These are phyloP conservation scores for Scelioninae gen. 2 DNA, from an alignment of 2,888 invertebrate genomes.

Conservation along the genomic window DNA sequence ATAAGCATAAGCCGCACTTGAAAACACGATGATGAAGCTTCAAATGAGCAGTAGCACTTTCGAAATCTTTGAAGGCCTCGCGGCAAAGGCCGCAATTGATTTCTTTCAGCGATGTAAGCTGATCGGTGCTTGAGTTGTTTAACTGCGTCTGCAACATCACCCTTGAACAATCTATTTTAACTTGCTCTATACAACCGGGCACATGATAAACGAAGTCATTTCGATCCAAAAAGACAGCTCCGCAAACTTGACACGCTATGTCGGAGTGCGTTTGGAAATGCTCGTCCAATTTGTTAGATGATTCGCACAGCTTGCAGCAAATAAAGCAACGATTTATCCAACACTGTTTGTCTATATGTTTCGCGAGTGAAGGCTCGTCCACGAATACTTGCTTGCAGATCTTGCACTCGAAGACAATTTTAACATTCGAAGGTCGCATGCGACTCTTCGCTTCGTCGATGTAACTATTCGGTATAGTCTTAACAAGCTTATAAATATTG, in stretches of 20 bases:
- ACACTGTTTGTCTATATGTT: conserved; percentile 40
- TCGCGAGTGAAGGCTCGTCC: conserved; percentile 21
- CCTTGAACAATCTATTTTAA: conserved; percentile 32
- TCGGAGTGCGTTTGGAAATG: conserved; percentile 39
- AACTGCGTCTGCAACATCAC: background rate
- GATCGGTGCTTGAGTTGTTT: background rate
- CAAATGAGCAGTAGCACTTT: conserved; percentile 38
- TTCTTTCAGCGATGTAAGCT: conserved; percentile 26
- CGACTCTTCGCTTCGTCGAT: conserved; percentile 12
- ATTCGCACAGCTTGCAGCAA: conserved; percentile 19
- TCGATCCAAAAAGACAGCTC: conserved; percentile 43
- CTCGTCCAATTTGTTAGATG: background rate
- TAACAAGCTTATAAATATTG: conserved; percentile 34
- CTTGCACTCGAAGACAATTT: conserved; percentile 48
- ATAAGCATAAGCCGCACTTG: conserved; percentile 50
- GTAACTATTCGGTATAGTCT: conserved; percentile 13
- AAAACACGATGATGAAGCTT: conserved; percentile 45
- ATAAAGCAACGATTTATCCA: conserved; percentile 57
- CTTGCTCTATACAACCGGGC: conserved; percentile 43
- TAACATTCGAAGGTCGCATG: conserved; percentile 17
- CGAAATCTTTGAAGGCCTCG: conserved; percentile 40
- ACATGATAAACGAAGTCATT: conserved; percentile 45
- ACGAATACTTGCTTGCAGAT: conserved; percentile 50
- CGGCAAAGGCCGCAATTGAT: conserved; percentile 55
- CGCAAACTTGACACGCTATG: conserved; percentile 48